Percentiles rank a stretch among this genome's conserved stretches.
phyloP scores from a whole-genome alignment of 1,140 invertebrate species.

The Brachionus plicatilis region DNA sequence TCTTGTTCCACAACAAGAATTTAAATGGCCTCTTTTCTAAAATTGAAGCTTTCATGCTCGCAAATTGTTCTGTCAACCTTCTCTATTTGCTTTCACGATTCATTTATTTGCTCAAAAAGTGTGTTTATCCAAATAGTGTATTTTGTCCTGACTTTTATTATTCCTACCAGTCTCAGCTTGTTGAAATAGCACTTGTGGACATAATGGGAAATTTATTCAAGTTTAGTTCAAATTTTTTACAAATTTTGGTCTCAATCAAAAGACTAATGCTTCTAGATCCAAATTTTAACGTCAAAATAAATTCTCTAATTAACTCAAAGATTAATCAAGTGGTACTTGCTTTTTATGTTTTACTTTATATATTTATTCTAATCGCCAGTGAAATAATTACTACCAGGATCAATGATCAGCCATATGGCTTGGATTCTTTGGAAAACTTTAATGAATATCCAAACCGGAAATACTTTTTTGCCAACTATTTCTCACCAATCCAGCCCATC shows the following conservation, averaged over 20 bases:
- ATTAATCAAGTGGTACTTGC: not conserved
- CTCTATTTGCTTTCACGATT: not conserved
- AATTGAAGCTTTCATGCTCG: not conserved
- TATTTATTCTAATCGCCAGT: not conserved
- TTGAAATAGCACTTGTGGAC: not conserved
- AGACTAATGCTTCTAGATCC: not conserved
- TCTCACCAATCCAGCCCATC: not conserved
- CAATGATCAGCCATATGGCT: not conserved
- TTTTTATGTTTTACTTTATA: not conserved
- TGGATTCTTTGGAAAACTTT: not conserved
- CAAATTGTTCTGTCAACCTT: not conserved
- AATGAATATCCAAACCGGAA: not conserved
- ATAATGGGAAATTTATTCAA: not conserved
- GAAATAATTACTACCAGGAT: not conserved
- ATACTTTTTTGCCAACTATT: not conserved
- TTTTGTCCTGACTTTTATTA: not conserved
- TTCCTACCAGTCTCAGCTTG: not conserved
- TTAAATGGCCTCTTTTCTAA: too few relatives aligned
- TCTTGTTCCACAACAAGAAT: not conserved
- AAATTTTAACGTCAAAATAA: not conserved
- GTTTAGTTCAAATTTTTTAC: not conserved
- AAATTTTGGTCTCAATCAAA: not conserved
- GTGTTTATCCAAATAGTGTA: not conserved
- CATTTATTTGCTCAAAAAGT: not conserved
- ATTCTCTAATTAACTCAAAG: not conserved